Evolutionary conservation across 2,888 invertebrate genomes (phyloP), one percentile per base, ranked within the genome.

Genomic region (Malacosoma neustria): DNA sequence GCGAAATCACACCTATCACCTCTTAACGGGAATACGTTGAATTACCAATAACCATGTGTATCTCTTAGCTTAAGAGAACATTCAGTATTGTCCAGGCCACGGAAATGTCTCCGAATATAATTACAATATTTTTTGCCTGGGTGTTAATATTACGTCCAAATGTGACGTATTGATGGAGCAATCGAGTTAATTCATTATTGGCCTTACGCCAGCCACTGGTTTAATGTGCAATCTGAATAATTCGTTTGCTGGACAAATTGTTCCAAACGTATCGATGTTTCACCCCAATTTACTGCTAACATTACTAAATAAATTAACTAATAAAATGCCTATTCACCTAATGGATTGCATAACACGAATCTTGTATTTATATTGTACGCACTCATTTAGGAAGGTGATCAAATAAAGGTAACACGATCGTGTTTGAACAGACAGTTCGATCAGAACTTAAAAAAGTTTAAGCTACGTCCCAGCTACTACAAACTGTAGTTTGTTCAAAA

Each of bases 181-280:
- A 44, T 45, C 46, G 43, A 52, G 48, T 52, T 57, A 57, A 61
- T 61, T 61, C 57, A 53, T 57, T 53, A 54, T 48, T 56, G 57
- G 52, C 51, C 40, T 44, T 38, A 42, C 48, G 54, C 60, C 61
- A 55, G 49, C 51, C 46, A 47, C 42, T 46, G 50, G 48, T 48
- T 56, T 54, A 56, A 57, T 61, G 58, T 49, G 59, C 58, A 61
- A 61, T 63, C 59, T 55, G 46, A 49, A 46, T 57, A 55, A 63
- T 63, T 54, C 44, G 51, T 56, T 54, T 51, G 46, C 36, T 38
- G 39, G 40, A 40, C 41, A 43, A 43, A 39, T 48, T 42, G 42
- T 36, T 41, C 22, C 22, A 22, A 22, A 22, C 7, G 38, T 32
- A 33, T 43, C 32, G 34, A 31, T 13, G 35, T 40, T 40, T 34